Percentiles rank a stretch among this genome's conserved stretches.
Conservation (phyloP, 2,113 vertebrate species). For the Lagopus leucura region DNA sequence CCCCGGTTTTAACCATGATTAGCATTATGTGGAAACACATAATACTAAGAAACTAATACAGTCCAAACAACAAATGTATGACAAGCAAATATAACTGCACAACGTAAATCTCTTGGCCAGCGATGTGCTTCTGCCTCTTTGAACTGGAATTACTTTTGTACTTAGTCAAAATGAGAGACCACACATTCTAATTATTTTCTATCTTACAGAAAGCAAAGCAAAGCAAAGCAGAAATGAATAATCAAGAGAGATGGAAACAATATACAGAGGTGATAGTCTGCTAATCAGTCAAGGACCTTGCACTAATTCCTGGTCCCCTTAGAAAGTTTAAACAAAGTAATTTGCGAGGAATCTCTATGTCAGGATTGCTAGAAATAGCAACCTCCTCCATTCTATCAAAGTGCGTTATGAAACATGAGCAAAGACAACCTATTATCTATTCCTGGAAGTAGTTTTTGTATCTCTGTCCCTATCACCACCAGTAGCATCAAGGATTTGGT, state of each 20-base stretch:
- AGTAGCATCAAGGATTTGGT: slow-evolving; percentile 26
- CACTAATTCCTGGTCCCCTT: slow-evolving; percentile 16
- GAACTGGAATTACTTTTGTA: not conserved
- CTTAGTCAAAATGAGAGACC: not conserved
- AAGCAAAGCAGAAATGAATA: not conserved
- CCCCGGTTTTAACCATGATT: slow-evolving; percentile 17
- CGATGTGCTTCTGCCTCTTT: slow-evolving; percentile 10
- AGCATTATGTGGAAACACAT: slow-evolving; percentile 37
- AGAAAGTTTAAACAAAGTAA: slow-evolving; percentile 39
- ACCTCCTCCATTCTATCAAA: slow-evolving; percentile 46
- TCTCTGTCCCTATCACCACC: not conserved
- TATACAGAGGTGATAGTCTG: not conserved
- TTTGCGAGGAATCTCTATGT: not conserved
- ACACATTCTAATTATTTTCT: not conserved
- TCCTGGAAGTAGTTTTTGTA: slow-evolving; percentile 18
- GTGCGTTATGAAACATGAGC: slow-evolving; percentile 55
- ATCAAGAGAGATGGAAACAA: not conserved
- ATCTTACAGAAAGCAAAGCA: not conserved
- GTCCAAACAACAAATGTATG: not conserved
- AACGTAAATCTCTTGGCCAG: slow-evolving; percentile 24
- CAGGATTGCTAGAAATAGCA: slow-evolving; percentile 56
- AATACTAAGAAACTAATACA: too few relatives aligned
- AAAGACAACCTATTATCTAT: slow-evolving; percentile 56
- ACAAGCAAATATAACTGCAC: slow-evolving; percentile 31
- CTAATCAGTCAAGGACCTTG: not conserved